Percentiles rank a stretch among this genome's conserved stretches.
Evolutionary conservation across 2,113 vertebrate genomes (phyloP).

Genomic region (Pavo muticus): DNA sequence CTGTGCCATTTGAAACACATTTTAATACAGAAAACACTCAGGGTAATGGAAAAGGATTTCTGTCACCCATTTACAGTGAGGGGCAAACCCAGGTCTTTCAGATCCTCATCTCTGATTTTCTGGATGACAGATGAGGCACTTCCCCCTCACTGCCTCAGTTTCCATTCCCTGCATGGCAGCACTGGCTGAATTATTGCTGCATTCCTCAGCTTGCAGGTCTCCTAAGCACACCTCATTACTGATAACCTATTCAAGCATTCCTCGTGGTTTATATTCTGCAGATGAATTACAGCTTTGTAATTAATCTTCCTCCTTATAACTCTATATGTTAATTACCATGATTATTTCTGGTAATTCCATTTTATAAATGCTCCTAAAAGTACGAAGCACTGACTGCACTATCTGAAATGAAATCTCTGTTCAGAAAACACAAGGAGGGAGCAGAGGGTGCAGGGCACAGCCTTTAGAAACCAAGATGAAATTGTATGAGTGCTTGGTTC

Average conservation of each 20-base stretch:
- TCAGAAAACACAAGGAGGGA: background rate
- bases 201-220: fast-evolving
- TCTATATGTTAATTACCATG: conserved; percentile 51
- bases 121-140: background rate
- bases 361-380: conserved; percentile 50
- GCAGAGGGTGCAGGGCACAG: background rate
- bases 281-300: conserved; percentile 61
- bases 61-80: background rate
- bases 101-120: background rate
- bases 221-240: background rate
- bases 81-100: background rate
- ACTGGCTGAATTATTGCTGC: background rate
- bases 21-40: background rate
- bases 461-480: background rate
- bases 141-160: background rate
- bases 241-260: background rate
- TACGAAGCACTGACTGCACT: background rate
- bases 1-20: background rate
- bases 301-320: conserved; percentile 47
- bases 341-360: conserved; percentile 70
- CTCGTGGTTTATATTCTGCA: background rate
- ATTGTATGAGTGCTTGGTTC: background rate
- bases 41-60: background rate
- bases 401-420: conserved; percentile 64
- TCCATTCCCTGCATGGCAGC: background rate